Percentiles rank a stretch among this genome's conserved stretches.
Conservation (phyloP, 2,113 vertebrate genomes). For the Bostrychus sinensis region DNA sequence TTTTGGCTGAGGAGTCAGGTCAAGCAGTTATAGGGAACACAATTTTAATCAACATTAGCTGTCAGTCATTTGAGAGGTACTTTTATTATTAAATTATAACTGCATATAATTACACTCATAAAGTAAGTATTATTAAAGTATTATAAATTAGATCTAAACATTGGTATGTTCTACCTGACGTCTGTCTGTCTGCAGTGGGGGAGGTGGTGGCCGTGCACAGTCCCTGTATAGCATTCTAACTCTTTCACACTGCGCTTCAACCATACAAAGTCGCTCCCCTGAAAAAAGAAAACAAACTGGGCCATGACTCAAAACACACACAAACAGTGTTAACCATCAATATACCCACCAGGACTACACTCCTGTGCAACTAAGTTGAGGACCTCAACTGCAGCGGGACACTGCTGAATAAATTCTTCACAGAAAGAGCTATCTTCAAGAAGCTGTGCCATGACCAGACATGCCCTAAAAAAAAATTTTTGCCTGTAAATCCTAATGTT, state of each 20-base stretch:
- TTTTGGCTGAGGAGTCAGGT: conserved; percentile 83
- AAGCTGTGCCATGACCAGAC: conserved; percentile 98
- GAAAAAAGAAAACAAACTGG: conserved; percentile 31
- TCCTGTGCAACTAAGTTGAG: conserved; percentile 97
- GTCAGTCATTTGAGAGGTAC: no score
- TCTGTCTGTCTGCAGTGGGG: conserved; percentile 91
- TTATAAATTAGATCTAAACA: no score
- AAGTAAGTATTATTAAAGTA: no score
- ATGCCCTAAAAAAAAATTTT: conserved; percentile 82
- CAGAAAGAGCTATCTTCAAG: conserved; percentile 98
- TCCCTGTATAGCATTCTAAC: conserved; percentile 96
- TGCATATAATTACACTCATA: no score
- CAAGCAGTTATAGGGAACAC: conserved; percentile 1
- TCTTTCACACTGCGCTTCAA: conserved; percentile 95
- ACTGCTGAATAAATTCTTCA: conserved; percentile 99
- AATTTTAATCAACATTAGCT: background rate
- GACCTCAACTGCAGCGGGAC: conserved; percentile 96
- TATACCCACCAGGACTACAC: conserved; percentile 91
- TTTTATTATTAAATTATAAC: no score
- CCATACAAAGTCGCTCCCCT: conserved; percentile 93
- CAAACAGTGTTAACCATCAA: background rate
- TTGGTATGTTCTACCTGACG: conserved; percentile 92
- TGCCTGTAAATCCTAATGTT: background rate
- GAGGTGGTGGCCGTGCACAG: conserved; percentile 94
- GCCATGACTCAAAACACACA: conserved; percentile 11